Evolutionary conservation across 2,113 vertebrate species (phyloP), one percentile per base, ranked within the genome.

Genomic region (Corynorhinus townsendii): DNA sequence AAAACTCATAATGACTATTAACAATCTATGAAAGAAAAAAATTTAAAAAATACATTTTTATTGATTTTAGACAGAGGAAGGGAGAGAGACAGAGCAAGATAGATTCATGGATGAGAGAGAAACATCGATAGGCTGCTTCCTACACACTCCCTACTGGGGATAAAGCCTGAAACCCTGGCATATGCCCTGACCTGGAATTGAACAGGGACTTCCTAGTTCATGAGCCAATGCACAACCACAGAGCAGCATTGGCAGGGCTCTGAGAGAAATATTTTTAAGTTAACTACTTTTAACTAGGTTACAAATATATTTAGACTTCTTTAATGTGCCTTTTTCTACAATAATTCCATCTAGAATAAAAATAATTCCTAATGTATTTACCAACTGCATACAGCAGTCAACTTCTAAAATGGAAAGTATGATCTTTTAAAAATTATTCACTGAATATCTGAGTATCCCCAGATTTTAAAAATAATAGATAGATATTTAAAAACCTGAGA

Each of bases 401-500:
- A 54, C 45, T 90, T 92, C 80, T 35, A 83, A 86, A 86, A 86
- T 30, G 5, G 17, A 62, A 96, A 84, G n/a, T 19, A 47, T 24
- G 24, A 56, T 64, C 43, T 86, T 95, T 47, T 0, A 75, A 86
- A 91, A 56, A 43, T 40, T 28, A 92, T 45, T 80, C 26, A 81
- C 5, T n/a, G 38, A 59, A 56, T 62, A 64, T 62, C 19, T 52
- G 54, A 86, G 47, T 81, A 86, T 28, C 66, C 9, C 24, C 75
- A 47, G 43, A 82, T 82, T 86, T 94, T 54, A 94, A 24, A 83
- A 92, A 92, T 72, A 85, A 81, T 24, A 73, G 10, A n/a, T 28
- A 75, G 22, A 64, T 66, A 68, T 49, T 24, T 59, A 62, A 87
- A 93, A 90, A 56, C 11, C n/a, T 45, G 40, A 45, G 22, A 62